Conservation (phyloP, 2,797 vertebrate species). For the Aerospiza tachiro region DNA sequence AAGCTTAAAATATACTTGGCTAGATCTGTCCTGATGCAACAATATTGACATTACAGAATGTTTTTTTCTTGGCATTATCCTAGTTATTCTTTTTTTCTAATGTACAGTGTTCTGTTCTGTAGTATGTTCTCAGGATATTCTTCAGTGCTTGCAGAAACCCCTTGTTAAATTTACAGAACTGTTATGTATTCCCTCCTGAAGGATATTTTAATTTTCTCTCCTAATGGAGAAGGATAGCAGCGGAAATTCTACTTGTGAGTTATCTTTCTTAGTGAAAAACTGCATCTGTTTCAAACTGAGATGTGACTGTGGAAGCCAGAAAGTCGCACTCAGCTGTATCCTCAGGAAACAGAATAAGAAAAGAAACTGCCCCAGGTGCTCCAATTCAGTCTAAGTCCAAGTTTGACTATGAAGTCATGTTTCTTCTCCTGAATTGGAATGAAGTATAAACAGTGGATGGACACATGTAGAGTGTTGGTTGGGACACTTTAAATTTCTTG, state of each 20-base stretch:
- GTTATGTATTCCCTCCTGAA: slow-evolving; percentile 27
- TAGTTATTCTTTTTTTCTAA: slow-evolving; percentile 31
- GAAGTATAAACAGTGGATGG: not conserved
- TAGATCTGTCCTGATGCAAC: slow-evolving; percentile 38
- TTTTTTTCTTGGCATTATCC: slow-evolving; percentile 42
- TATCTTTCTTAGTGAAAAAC: slow-evolving; percentile 65
- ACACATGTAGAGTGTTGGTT: rapidly evolving
- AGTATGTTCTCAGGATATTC: slow-evolving; percentile 9
- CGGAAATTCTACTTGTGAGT: slow-evolving; percentile 53
- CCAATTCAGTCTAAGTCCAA: slow-evolving; percentile 20
- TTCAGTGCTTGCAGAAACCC: slow-evolving; percentile 9
- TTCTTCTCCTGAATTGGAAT: not conserved
- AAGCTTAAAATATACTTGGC: slow-evolving; percentile 61
- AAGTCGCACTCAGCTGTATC: slow-evolving; percentile 66
- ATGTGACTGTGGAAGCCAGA: slow-evolving; percentile 57
- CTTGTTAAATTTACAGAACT: slow-evolving; percentile 39
- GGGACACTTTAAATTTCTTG: not conserved
- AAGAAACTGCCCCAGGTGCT: slow-evolving; percentile 69
- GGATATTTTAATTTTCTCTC: slow-evolving; percentile 64
- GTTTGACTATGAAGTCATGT: not conserved
- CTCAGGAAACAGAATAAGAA: slow-evolving; percentile 67
- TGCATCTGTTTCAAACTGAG: slow-evolving; percentile 69
- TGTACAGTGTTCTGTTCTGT: not conserved
- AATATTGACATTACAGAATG: slow-evolving; percentile 49
- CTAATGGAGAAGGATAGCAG: slow-evolving; percentile 59